A percentile compares a stretch with the other conserved stretches of the same genome.
These are phyloP conservation scores for Slavum lentiscoides DNA, from an alignment of 2,888 invertebrate genomes.

Conservation along the genomic window DNA sequence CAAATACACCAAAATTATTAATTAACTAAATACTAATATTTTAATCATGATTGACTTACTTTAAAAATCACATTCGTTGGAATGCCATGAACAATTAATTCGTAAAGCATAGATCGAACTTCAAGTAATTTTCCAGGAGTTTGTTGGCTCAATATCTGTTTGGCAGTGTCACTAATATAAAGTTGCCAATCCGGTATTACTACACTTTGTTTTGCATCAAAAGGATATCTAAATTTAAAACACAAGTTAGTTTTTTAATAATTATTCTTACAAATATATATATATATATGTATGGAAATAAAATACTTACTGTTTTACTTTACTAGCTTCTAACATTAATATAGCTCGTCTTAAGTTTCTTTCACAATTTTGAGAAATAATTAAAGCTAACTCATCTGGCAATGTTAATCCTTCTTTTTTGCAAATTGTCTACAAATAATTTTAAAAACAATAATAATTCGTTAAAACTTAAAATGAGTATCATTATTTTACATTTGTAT, in stretches of 20 bases:
- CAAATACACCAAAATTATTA: constrained; percentile 23
- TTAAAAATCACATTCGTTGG: constrained; percentile 91
- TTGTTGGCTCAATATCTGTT: constrained; percentile 83
- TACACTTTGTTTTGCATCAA: constrained; percentile 77
- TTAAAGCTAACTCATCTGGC: constrained; percentile 74
- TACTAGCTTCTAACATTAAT: constrained; percentile 90
- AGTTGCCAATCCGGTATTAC: constrained; percentile 91
- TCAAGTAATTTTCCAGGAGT: constrained; percentile 80
- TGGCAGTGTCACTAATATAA: constrained; percentile 84
- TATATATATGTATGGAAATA: neutral
- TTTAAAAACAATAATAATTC: neutral
- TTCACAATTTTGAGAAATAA: constrained; percentile 77
- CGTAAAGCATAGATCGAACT: constrained; percentile 87
- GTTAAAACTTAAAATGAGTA: neutral
- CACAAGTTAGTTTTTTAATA: neutral
- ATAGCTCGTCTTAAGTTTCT: constrained; percentile 91
- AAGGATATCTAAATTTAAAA: constrained; percentile 79
- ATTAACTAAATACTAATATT: neutral
- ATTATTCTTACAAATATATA: neutral
- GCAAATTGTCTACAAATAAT: constrained; percentile 66
- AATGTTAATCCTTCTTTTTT: constrained; percentile 81
- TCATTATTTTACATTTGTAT: no score
- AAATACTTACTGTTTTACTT: constrained; percentile 74
- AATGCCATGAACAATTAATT: constrained; percentile 90
- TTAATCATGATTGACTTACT: constrained; percentile 59